phyloP scores from a whole-genome alignment of 2,888 invertebrate genomes.

The Chloroclysta siterata region DNA sequence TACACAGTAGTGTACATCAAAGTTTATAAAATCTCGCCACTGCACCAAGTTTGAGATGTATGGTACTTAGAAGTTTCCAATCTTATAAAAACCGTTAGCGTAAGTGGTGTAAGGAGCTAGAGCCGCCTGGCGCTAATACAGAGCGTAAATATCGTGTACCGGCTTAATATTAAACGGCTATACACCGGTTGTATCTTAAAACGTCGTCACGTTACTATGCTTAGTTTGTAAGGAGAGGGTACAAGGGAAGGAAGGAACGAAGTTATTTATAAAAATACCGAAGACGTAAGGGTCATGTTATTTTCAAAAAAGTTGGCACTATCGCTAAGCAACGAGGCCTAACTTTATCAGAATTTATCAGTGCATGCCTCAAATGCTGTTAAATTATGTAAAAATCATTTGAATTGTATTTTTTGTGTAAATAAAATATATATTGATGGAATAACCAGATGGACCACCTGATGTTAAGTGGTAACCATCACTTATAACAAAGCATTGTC shows the following conservation, averaged over 20 bases:
- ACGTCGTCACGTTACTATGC: slow-evolving; percentile 35
- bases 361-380: too few species aligned
- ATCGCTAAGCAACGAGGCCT: too few species aligned
- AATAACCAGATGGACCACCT: too few species aligned
- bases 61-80: slow-evolving; percentile 55
- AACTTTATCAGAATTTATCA: too few species aligned
- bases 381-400: too few species aligned
- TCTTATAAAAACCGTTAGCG: slow-evolving; percentile 63
- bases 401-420: too few species aligned
- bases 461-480: too few species aligned
- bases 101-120: slow-evolving; percentile 61
- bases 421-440: too few species aligned
- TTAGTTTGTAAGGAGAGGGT: slow-evolving; percentile 24
- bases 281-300: too few species aligned
- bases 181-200: slow-evolving; percentile 52
- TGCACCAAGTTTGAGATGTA: slow-evolving; percentile 31
- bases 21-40: slow-evolving; percentile 35
- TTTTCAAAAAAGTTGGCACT: too few species aligned
- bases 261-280: neutral
- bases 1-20: slow-evolving; percentile 8
- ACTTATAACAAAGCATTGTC: too few species aligned
- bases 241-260: slow-evolving; percentile 20
- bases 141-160: slow-evolving; percentile 64
- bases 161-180: slow-evolving; percentile 70
- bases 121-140: slow-evolving; percentile 58